A percentile compares a stretch with the other conserved stretches of the same genome.
Evolutionary conservation across 2,113 vertebrate species (phyloP).

Genomic region (Crotalus horridus): DNA sequence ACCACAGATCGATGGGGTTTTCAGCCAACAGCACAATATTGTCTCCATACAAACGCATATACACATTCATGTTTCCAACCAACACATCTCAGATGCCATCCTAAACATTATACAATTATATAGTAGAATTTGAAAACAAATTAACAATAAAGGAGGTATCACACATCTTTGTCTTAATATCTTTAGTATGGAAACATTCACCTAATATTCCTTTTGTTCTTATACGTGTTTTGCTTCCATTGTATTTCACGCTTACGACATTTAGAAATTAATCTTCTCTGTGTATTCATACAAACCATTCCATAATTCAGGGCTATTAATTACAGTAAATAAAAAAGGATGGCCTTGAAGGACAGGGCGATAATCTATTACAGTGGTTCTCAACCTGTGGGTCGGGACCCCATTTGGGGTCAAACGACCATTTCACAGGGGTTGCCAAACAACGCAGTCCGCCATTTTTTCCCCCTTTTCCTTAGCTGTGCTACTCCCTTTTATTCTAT

Average conservation of each 20-base stretch:
- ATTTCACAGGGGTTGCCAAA: no score
- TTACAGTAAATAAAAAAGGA: background rate
- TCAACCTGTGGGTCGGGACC: no score
- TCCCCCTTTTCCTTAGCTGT: no score
- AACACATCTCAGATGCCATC: background rate
- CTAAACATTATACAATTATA: background rate
- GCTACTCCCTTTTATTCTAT: no score
- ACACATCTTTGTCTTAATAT: background rate
- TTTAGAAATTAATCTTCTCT: background rate
- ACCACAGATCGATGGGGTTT: background rate
- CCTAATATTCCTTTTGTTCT: background rate
- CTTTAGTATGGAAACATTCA: background rate
- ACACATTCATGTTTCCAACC: background rate
- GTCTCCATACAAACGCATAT: background rate
- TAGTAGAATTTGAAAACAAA: background rate
- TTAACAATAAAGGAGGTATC: background rate
- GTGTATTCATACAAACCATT: background rate
- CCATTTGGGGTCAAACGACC: no score
- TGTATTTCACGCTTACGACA: background rate
- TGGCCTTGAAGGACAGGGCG: background rate
- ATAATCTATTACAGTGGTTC: background rate
- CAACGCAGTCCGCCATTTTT: no score
- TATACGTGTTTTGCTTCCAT: background rate
- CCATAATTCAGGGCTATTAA: background rate
- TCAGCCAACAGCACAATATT: background rate